Conservation (phyloP, 2,113 vertebrate genomes). For the Neotoma lepida region DNA sequence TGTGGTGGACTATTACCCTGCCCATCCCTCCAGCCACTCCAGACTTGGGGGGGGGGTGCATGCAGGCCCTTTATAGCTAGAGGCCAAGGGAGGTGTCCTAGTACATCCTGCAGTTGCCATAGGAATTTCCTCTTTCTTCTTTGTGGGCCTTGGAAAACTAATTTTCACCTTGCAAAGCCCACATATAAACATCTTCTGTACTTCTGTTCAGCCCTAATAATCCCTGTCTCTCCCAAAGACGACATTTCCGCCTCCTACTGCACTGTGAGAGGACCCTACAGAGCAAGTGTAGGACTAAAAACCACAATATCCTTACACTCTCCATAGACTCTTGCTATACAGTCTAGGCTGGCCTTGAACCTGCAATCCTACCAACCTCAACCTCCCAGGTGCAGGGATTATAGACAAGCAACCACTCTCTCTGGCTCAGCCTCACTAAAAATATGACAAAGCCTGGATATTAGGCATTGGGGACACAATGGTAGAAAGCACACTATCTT, state of each 20-base stretch:
- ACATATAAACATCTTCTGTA: neutral
- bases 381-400: neutral
- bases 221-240: neutral
- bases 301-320: neutral
- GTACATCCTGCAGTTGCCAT: neutral
- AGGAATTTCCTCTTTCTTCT: neutral
- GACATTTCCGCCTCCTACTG: neutral
- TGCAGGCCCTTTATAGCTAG: neutral
- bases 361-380: neutral
- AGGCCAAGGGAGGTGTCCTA: neutral
- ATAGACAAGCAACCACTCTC: neutral
- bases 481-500: neutral
- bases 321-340: neutral
- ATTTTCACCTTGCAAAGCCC: neutral
- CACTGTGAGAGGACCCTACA: neutral
- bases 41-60: neutral
- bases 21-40: neutral
- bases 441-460: neutral
- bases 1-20: neutral
- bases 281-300: neutral
- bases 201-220: neutral
- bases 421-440: neutral
- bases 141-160: slow-evolving; percentile 5
- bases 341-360: neutral
- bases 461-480: neutral